Evolutionary conservation across 1,140 invertebrate species (phyloP), one percentile per base, ranked within the genome.

Genomic region (Rhizoglyphus robini): DNA sequence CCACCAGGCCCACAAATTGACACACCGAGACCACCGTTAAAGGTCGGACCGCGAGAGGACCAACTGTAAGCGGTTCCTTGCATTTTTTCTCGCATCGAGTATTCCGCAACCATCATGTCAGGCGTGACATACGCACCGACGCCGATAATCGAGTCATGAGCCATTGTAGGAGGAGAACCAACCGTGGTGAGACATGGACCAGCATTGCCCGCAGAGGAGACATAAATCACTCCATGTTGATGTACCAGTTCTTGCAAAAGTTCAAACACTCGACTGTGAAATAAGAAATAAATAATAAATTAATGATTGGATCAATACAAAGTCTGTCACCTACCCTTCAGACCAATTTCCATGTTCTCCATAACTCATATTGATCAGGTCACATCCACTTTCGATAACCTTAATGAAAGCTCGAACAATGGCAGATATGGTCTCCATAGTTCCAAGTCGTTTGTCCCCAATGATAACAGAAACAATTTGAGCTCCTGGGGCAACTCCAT

Each of bases 361-460:
- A 74, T 96, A 99, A 73, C 92, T 96, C 88, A 96, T 96, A 76
- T 99, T 99, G 62, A 98, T 90, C 0, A 97, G 83, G 74, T 97
- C 86, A 68, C 79, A 77, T 65, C 78, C 76, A 25, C 74, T 67
- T 54, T 81, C 78, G 49, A 79, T 78, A 27, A 79, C 78, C 69
- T 75, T 75, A 36, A 80, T 77, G 71, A 82, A 54, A 31, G 61
- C 78, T 74, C 85, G 84, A 68, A 88, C 87, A 63, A 63, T 63
- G 0, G 89, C 88, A 0, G 90, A 86, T 18, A 92, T 93, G 0
- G 95, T 98, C 80, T 99, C 96, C 94, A 97, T 98, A 3, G 89
- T 88, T 4, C 83, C 81, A 0, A 98, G 77, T 3, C 94, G 81
- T 51, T 83, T 84, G 77, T 98, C 94, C 66, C 83, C 91, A 68